These are phyloP conservation scores for Cyprinodon variegatus DNA, from an alignment of 2,113 vertebrate species.

Conservation along the genomic window DNA sequence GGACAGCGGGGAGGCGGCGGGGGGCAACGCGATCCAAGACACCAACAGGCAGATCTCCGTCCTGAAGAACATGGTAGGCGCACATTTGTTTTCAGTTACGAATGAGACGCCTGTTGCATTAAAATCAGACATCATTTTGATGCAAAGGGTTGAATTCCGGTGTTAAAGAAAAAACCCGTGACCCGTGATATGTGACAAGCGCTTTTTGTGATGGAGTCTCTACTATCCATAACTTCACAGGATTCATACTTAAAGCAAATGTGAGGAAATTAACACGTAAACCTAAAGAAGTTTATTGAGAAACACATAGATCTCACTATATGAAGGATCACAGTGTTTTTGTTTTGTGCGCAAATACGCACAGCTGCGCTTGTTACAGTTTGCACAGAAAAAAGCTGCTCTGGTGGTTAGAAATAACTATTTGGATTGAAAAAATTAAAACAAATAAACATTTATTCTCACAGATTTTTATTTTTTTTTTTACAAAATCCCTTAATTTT, in stretches of 20 bases:
- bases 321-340: background rate
- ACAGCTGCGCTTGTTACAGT: background rate
- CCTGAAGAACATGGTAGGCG: conserved; percentile 81
- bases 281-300: too few species aligned
- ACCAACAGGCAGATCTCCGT: conserved; percentile 58
- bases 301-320: too few species aligned
- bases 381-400: background rate
- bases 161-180: too few species aligned
- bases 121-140: background rate
- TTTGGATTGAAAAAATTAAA: background rate
- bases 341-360: conserved; percentile 41
- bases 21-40: conserved; percentile 44
- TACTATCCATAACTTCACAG: too few species aligned
- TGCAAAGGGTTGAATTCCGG: too few species aligned
- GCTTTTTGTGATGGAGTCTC: too few species aligned
- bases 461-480: too few species aligned
- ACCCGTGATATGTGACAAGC: too few species aligned
- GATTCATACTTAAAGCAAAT: too few species aligned
- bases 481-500: too few species aligned
- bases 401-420: background rate
- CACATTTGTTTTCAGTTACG: background rate
- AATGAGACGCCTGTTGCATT: background rate
- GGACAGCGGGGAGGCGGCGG: conserved; percentile 58
- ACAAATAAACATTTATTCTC: background rate
- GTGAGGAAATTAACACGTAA: too few species aligned